A percentile compares a stretch with the other conserved stretches of the same genome.
Evolutionary conservation across 1,140 invertebrate genomes (phyloP).

Genomic region (Drosophila navojoa): DNA sequence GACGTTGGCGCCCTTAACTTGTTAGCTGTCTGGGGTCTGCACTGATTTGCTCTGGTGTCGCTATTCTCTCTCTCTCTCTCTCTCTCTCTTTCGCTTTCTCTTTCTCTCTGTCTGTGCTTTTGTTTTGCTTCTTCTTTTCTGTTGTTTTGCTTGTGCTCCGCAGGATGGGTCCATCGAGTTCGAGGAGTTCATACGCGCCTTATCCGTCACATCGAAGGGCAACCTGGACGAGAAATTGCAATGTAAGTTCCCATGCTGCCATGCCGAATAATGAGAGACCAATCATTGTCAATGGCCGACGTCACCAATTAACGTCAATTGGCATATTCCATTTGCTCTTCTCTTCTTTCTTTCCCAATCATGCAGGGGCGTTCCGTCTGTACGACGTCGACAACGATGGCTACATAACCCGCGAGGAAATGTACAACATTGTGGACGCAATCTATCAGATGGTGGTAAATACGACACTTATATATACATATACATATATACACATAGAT

Average conservation of each 20-base stretch:
- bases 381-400: conserved; percentile 99
- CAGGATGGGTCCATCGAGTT: conserved; percentile 99
- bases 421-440: conserved; percentile 99
- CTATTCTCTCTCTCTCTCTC: conserved; percentile 32
- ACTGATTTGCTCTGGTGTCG: conserved; percentile 63
- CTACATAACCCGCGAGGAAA: conserved; percentile 98
- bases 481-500: background rate
- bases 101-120: background rate
- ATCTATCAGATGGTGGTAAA: conserved; percentile 99
- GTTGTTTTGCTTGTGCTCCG: conserved; percentile 27
- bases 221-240: conserved; percentile 98
- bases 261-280: conserved; percentile 9
- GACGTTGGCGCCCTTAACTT: conserved; percentile 36
- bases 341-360: background rate
- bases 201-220: conserved; percentile 97
- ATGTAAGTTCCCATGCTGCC: conserved; percentile 88
- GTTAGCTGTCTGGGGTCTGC: conserved; percentile 66
- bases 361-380: conserved; percentile 96
- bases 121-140: conserved; percentile 27
- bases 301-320: conserved; percentile 34
- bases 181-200: conserved; percentile 97
- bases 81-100: conserved; percentile 14
- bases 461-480: conserved; percentile 52
- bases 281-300: conserved; percentile 13
- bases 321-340: conserved; percentile 23